These are phyloP conservation scores for Cettia cetti DNA, from an alignment of 2,113 vertebrate genomes.

Conservation along the genomic window DNA sequence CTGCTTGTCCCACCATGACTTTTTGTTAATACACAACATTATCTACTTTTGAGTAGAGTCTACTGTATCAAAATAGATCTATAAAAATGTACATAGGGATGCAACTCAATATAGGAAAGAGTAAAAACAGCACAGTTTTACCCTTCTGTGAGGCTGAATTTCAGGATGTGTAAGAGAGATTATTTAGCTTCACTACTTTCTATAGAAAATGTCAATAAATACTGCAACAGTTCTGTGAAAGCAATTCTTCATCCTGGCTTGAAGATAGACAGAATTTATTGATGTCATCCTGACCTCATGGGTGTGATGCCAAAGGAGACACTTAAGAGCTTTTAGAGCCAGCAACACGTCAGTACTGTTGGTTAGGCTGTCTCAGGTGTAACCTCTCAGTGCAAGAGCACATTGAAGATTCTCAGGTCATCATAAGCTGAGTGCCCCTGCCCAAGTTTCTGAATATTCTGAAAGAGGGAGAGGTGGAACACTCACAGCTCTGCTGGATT, in stretches of 20 bases:
- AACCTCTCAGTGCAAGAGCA: background rate
- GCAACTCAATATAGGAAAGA: background rate
- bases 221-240: background rate
- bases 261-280: background rate
- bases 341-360: rapidly evolving
- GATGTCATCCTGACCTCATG: background rate
- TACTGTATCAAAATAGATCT: background rate
- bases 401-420: background rate
- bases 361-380: background rate
- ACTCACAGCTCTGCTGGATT: background rate
- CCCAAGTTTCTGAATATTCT: background rate
- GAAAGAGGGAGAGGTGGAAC: background rate
- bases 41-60: background rate
- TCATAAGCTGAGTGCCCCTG: background rate
- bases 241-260: background rate
- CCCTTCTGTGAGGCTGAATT: background rate
- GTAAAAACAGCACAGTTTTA: background rate
- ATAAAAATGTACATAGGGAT: background rate
- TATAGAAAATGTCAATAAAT: background rate
- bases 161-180: background rate
- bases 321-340: background rate
- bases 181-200: background rate
- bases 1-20: background rate
- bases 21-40: background rate
- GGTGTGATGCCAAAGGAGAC: background rate